Percentiles rank a stretch among this genome's conserved stretches.
phyloP scores from a whole-genome alignment of 2,113 vertebrate species.

The Semnornis frantzii region DNA sequence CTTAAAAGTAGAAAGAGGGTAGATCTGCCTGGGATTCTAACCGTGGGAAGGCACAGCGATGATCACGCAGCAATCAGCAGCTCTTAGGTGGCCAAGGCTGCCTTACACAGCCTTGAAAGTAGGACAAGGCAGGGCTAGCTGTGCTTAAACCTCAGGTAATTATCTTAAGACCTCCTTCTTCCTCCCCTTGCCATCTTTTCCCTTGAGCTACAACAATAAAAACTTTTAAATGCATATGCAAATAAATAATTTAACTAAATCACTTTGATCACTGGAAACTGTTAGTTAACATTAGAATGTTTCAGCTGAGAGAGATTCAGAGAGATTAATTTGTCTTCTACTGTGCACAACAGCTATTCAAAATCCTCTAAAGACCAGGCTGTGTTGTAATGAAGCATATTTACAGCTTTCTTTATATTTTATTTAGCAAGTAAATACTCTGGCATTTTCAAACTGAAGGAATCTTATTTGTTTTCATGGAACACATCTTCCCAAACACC shows the following conservation, averaged over 20 bases:
- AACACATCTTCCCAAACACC: background rate
- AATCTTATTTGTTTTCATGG: conserved; percentile 18
- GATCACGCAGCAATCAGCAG: background rate
- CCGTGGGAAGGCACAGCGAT: background rate
- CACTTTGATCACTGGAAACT: conserved; percentile 64
- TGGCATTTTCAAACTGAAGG: conserved; percentile 38
- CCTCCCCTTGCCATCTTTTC: background rate
- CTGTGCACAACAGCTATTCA: conserved; percentile 53
- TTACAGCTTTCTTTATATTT: conserved; percentile 64
- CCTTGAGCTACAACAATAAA: conserved; percentile 48
- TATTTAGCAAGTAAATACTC: conserved; percentile 49
- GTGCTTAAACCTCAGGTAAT: conserved; percentile 47
- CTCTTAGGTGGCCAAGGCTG: background rate
- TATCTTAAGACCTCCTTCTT: conserved; percentile 18
- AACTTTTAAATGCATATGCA: conserved; percentile 60
- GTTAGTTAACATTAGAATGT: conserved; percentile 70
- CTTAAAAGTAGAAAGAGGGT: background rate
- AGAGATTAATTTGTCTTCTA: conserved; percentile 68
- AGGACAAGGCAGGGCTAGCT: conserved; percentile 5
- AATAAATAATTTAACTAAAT: conserved; percentile 76
- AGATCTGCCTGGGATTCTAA: background rate
- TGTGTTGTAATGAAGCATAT: conserved; percentile 65
- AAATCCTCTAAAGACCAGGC: conserved; percentile 48
- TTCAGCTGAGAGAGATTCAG: conserved; percentile 63
- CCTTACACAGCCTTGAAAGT: background rate